phyloP scores from a whole-genome alignment of 2,113 vertebrate species.

The Charina bottae region DNA sequence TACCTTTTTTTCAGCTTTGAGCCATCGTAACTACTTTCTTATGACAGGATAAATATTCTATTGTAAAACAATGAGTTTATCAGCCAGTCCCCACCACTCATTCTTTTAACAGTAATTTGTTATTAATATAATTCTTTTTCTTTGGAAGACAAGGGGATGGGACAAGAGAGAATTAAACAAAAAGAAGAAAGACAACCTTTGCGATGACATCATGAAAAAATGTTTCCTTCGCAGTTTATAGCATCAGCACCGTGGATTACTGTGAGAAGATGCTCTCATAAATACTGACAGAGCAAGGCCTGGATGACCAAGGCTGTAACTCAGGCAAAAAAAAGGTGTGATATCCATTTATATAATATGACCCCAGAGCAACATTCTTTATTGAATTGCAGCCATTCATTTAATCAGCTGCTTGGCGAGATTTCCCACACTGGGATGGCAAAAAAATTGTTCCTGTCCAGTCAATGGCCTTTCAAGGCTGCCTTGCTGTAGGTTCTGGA shows the following conservation, averaged over 20 bases:
- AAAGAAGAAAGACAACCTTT: slow-evolving; percentile 57
- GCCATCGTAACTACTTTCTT: slow-evolving; percentile 68
- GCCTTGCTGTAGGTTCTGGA: neutral
- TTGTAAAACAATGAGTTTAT: slow-evolving; percentile 69
- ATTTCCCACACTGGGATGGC: slow-evolving; percentile 62
- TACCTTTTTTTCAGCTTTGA: slow-evolving; percentile 63
- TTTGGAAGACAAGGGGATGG: neutral
- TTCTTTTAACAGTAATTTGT: neutral
- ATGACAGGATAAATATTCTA: slow-evolving; percentile 74
- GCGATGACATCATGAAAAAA: slow-evolving; percentile 65
- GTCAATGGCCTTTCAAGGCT: slow-evolving; percentile 48
- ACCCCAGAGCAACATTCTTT: slow-evolving; percentile 69
- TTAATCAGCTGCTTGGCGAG: slow-evolving; percentile 65
- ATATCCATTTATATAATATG: slow-evolving; percentile 70
- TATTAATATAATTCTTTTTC: neutral
- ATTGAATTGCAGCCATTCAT: slow-evolving; percentile 73
- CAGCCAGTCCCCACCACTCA: slow-evolving; percentile 15
- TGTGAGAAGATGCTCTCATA: slow-evolving; percentile 71
- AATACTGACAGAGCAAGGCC: slow-evolving; percentile 74
- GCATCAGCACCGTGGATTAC: slow-evolving; percentile 64
- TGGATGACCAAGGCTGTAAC: slow-evolving; percentile 71
- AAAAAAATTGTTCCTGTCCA: slow-evolving; percentile 63
- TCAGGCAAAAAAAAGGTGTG: slow-evolving; percentile 67
- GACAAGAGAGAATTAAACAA: neutral
- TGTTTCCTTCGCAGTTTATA: slow-evolving; percentile 69